Percentiles rank a stretch among this genome's conserved stretches.
Evolutionary conservation across 2,888 invertebrate genomes (phyloP).

Genomic region (Melinaea marsaeus): DNA sequence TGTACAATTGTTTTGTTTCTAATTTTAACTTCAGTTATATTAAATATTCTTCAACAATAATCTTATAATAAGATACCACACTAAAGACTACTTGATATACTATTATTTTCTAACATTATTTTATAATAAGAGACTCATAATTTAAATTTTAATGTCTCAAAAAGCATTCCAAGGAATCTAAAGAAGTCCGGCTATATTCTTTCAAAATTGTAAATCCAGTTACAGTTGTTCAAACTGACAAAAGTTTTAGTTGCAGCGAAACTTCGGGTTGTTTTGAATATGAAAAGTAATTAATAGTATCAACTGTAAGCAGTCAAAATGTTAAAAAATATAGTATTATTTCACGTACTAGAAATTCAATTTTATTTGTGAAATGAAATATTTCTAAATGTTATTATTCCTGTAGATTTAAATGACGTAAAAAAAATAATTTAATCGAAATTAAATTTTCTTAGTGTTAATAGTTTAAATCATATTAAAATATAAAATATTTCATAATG

Average conservation of each 20-base stretch:
- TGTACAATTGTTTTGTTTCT: no score
- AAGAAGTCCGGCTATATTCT: conserved; percentile 30
- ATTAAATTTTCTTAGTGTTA: no score
- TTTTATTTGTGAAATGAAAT: neutral
- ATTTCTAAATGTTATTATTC: neutral
- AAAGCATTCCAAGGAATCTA: conserved; percentile 21
- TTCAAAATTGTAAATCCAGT: conserved; percentile 32
- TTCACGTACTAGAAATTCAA: neutral
- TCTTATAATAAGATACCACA: no score
- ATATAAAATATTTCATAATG: no score
- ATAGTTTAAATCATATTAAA: no score
- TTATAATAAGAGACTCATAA: neutral
- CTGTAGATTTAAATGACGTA: no score
- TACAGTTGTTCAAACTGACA: conserved; percentile 37
- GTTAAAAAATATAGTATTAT: conserved; percentile 29
- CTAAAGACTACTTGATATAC: neutral
- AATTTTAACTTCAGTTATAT: no score
- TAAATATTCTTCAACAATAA: no score
- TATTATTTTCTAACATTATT: neutral
- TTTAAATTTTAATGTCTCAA: conserved; percentile 14
- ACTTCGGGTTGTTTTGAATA: conserved; percentile 49
- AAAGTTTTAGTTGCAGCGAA: conserved; percentile 43
- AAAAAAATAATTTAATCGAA: no score
- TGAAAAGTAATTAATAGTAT: conserved; percentile 60
- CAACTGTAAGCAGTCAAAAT: conserved; percentile 42